Conservation (phyloP, 2,113 vertebrate species). For the Bujurquina vittata region DNA sequence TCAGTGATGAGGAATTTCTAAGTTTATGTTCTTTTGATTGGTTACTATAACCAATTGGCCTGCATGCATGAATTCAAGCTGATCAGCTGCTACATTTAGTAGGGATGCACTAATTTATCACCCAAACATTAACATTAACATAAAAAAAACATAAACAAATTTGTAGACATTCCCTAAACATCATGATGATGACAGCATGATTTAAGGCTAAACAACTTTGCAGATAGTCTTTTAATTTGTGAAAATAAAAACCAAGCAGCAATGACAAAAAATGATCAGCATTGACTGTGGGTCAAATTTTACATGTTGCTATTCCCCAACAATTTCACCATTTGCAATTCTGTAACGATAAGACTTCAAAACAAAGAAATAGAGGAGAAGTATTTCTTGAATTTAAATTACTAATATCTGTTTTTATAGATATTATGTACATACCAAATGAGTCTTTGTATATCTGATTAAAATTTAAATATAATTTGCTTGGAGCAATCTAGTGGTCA, state of each 20-base stretch:
- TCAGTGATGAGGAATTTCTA: neutral
- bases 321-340: neutral
- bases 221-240: neutral
- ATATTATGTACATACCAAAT: neutral
- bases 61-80: neutral
- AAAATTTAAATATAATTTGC: neutral
- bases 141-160: neutral
- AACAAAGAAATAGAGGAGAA: no score
- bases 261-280: neutral
- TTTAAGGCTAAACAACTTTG: neutral
- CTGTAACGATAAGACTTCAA: neutral
- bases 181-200: neutral
- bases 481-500: no score
- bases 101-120: neutral
- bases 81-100: neutral
- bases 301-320: neutral
- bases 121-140: neutral
- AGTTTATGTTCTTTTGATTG: neutral
- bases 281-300: neutral
- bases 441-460: neutral
- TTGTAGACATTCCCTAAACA: neutral
- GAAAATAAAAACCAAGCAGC: neutral
- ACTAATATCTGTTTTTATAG: no score
- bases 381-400: no score
- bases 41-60: neutral